Evolutionary conservation across 2,888 invertebrate genomes (phyloP).

Genomic region (Scaptomyza cyrtandrae): DNA sequence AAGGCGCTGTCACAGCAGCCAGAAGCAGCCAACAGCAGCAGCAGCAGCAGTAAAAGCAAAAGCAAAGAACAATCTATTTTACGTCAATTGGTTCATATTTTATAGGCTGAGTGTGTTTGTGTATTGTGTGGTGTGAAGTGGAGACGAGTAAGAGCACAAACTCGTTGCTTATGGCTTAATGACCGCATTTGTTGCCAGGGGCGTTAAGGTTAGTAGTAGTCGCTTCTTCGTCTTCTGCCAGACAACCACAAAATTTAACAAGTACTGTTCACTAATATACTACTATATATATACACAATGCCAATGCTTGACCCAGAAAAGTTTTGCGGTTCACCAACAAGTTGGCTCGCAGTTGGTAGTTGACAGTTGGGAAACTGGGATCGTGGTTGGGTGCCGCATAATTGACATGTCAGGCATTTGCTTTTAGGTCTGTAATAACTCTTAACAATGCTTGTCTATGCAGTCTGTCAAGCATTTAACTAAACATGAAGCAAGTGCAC

Average conservation of each 20-base stretch:
- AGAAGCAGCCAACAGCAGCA: slow-evolving; percentile 3
- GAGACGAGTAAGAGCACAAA: not conserved
- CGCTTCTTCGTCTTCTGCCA: slow-evolving; percentile 8
- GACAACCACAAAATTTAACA: slow-evolving; percentile 1
- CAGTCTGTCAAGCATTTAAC: not conserved
- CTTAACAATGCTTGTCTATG: slow-evolving; percentile 25
- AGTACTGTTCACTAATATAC: slow-evolving; percentile 30
- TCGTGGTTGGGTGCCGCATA: slow-evolving; percentile 9
- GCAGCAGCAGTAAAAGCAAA: not conserved
- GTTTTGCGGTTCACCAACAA: slow-evolving; percentile 31
- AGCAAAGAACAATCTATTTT: slow-evolving; percentile 74
- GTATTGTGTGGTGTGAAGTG: not conserved
- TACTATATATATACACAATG: slow-evolving; percentile 14
- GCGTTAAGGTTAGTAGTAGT: slow-evolving; percentile 62
- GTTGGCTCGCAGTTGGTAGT: not conserved
- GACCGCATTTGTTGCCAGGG: slow-evolving; percentile 46
- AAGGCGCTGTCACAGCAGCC: slow-evolving; percentile 48
- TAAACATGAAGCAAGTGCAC: not conserved
- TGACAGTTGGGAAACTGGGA: not conserved
- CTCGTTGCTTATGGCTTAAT: slow-evolving; percentile 40
- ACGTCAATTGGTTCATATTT: slow-evolving; percentile 78
- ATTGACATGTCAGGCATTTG: slow-evolving; percentile 60
- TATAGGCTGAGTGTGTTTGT: slow-evolving; percentile 52
- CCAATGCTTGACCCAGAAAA: slow-evolving; percentile 64
- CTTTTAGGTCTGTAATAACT: slow-evolving; percentile 32